Conservation (phyloP, 2,797 vertebrate species). For the Sebastes dallii region DNA sequence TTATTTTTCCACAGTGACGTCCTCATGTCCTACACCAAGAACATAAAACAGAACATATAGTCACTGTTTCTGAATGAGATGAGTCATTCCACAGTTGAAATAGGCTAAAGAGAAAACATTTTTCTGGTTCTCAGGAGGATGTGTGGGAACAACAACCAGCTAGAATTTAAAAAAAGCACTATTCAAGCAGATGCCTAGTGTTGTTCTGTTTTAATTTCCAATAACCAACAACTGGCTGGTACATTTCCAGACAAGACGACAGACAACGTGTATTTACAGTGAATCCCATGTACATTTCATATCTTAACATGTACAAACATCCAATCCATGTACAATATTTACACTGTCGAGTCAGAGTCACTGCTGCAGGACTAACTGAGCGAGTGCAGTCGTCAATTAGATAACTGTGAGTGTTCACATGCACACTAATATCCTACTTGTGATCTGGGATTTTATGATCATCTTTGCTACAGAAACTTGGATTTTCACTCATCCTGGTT, state of each 20-base stretch:
- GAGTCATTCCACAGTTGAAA: not conserved
- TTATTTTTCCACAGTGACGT: not conserved
- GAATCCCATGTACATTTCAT: conserved; percentile 45
- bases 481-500: not conserved
- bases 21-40: not conserved
- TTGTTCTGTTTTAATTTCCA: conserved; percentile 60
- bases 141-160: not conserved
- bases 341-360: conserved; percentile 38
- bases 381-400: not conserved
- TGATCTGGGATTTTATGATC: not conserved
- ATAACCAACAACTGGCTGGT: conserved; percentile 34
- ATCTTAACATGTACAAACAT: conserved; percentile 54
- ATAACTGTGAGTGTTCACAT: not conserved
- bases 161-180: not conserved
- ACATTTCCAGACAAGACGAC: conserved; percentile 53
- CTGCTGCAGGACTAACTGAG: not conserved
- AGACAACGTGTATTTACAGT: conserved; percentile 62
- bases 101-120: not conserved
- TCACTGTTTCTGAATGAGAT: not conserved
- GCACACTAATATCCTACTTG: conserved; percentile 16
- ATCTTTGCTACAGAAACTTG: not conserved
- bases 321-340: conserved; percentile 62
- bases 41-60: not conserved
- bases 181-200: not conserved
- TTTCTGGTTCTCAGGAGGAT: not conserved